phyloP scores from a whole-genome alignment of 92 coral and sea anemone genomes.

The Muricea muricata region DNA sequence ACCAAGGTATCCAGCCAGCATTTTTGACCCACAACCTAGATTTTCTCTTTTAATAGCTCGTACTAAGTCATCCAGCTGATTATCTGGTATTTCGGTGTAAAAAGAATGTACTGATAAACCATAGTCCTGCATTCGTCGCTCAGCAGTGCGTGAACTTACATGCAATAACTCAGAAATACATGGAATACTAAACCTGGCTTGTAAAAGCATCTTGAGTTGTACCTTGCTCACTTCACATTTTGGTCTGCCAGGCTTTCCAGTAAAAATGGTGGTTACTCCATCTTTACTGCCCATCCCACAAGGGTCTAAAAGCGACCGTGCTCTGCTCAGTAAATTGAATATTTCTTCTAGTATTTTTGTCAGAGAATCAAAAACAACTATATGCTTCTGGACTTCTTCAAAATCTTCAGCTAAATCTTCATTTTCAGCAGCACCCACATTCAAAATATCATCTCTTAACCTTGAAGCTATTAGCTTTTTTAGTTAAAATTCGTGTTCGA shows the following conservation, averaged over 20 bases:
- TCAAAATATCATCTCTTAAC: not conserved
- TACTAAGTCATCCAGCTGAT: not conserved
- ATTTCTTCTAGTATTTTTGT: conserved; percentile 61
- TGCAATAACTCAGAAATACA: conserved; percentile 39
- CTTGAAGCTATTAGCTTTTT: not conserved
- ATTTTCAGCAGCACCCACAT: not conserved
- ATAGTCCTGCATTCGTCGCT: conserved; percentile 45
- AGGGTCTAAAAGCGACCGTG: conserved; percentile 32
- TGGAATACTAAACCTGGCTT: conserved; percentile 44
- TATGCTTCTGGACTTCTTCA: conserved; percentile 57
- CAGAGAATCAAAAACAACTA: conserved; percentile 47
- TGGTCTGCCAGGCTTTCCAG: conserved; percentile 65
- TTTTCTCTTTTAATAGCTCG: conserved; percentile 3
- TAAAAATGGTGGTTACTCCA: conserved; percentile 39
- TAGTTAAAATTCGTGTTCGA: not conserved
- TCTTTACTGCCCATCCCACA: conserved; percentile 21
- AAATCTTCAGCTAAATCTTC: conserved; percentile 41
- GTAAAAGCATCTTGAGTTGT: conserved; percentile 47
- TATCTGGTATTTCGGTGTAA: conserved; percentile 12
- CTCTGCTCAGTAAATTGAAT: conserved; percentile 44
- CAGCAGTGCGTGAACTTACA: conserved; percentile 20
- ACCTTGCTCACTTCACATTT: conserved; percentile 44
- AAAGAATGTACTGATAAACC: conserved; percentile 25
- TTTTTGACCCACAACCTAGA: conserved; percentile 30
- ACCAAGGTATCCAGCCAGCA: conserved; percentile 23